Evolutionary conservation across 2,113 vertebrate genomes (phyloP).

Genomic region (Melanocharis versteri): DNA sequence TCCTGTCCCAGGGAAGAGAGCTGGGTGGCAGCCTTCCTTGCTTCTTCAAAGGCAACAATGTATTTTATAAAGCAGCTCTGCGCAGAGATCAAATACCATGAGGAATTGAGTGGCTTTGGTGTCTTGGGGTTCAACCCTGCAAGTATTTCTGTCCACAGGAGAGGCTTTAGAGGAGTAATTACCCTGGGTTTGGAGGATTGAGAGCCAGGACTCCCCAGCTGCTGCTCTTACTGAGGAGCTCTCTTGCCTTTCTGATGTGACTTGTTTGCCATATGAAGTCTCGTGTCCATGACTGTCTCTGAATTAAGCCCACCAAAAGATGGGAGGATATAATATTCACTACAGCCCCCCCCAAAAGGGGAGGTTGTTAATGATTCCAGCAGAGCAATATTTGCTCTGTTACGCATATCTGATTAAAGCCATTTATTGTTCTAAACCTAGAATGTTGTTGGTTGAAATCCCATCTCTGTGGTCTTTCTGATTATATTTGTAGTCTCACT

Average conservation of each 20-base stretch:
- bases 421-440: conserved; percentile 68
- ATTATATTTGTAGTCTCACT: conserved; percentile 65
- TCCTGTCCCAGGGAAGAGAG: not conserved
- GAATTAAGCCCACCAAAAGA: not conserved
- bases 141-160: not conserved
- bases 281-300: rapidly evolving
- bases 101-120: not conserved
- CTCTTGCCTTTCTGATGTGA: not conserved
- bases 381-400: conserved; percentile 25
- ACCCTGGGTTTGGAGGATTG: not conserved
- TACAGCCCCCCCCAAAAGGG: not conserved
- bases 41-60: not conserved
- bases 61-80: not conserved
- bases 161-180: not conserved
- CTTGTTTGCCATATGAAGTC: not conserved
- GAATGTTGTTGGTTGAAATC: conserved; percentile 62
- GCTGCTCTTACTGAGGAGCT: not conserved
- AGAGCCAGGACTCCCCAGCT: not conserved
- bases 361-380: not conserved
- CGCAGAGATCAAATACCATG: not conserved
- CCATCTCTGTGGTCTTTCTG: conserved; percentile 56
- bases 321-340: not conserved
- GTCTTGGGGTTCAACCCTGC: not conserved
- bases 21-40: not conserved
- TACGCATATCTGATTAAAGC: conserved; percentile 45